Evolutionary conservation across 2,113 vertebrate species (phyloP).

Genomic region (Chamaea fasciata): DNA sequence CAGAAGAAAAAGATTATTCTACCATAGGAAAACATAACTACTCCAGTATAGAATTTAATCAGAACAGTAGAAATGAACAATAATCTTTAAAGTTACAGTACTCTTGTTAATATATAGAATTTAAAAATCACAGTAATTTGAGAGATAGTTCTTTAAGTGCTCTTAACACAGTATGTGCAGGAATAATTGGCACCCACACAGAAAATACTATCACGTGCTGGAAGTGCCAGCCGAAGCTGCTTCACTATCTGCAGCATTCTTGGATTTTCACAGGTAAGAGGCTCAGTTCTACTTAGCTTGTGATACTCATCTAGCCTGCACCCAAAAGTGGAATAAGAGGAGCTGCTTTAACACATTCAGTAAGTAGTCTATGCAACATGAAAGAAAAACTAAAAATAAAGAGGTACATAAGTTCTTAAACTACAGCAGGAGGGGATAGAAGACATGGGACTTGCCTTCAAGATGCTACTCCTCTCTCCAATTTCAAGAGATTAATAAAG

Average conservation of each 20-base stretch:
- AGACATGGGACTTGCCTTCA: constrained; percentile 22
- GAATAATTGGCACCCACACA: background rate
- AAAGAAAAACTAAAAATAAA: background rate
- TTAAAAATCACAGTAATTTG: background rate
- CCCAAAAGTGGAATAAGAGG: background rate
- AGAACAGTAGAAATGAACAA: background rate
- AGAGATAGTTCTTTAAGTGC: background rate
- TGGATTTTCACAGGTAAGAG: background rate
- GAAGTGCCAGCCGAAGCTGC: background rate
- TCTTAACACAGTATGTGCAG: background rate
- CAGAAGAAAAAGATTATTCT: background rate
- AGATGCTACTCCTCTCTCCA: constrained; percentile 16
- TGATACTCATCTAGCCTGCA: background rate
- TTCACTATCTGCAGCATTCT: background rate
- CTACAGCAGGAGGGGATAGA: background rate
- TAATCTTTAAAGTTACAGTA: background rate
- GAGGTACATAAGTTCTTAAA: background rate
- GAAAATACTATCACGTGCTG: background rate
- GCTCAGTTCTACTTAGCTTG: background rate
- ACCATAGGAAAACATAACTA: background rate
- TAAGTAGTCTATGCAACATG: background rate
- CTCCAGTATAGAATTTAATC: background rate
- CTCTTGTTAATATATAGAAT: background rate
- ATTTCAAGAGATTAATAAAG: constrained; percentile 42
- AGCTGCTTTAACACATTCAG: background rate